These are phyloP conservation scores for Anhinga rufa DNA, from an alignment of 2,113 vertebrate genomes.

Conservation along the genomic window DNA sequence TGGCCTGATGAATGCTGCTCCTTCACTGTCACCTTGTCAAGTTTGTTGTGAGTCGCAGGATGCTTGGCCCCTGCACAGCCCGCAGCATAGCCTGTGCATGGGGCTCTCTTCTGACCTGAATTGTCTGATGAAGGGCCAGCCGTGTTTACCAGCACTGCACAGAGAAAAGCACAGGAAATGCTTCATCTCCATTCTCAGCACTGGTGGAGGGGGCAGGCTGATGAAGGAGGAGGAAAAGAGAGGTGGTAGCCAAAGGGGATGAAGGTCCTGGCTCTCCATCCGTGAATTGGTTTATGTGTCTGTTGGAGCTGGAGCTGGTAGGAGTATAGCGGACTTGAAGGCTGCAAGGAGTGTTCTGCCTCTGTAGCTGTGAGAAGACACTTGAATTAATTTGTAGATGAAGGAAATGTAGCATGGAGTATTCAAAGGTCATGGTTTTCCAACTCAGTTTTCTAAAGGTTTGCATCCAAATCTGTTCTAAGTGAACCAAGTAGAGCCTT, in stretches of 20 bases:
- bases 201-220: neutral
- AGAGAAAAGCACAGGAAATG: constrained; percentile 19
- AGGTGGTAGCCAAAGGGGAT: neutral
- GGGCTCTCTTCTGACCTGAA: neutral
- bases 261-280: neutral
- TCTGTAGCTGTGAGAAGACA: neutral
- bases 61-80: neutral
- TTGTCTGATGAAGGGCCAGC: neutral
- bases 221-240: neutral
- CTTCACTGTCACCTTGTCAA: neutral
- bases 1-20: neutral
- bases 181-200: neutral
- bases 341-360: neutral
- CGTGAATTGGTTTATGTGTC: neutral
- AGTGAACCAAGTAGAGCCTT: neutral
- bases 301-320: neutral
- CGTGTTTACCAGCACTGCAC: accelerated
- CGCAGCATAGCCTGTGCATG: neutral
- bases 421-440: constrained; percentile 8
- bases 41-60: neutral
- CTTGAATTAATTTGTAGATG: constrained; percentile 45
- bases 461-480: neutral
- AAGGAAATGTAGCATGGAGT: neutral
- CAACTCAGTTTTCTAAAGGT: neutral
- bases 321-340: neutral